phyloP scores from a whole-genome alignment of 2,797 vertebrate species.

The Enteromius viviparus region DNA sequence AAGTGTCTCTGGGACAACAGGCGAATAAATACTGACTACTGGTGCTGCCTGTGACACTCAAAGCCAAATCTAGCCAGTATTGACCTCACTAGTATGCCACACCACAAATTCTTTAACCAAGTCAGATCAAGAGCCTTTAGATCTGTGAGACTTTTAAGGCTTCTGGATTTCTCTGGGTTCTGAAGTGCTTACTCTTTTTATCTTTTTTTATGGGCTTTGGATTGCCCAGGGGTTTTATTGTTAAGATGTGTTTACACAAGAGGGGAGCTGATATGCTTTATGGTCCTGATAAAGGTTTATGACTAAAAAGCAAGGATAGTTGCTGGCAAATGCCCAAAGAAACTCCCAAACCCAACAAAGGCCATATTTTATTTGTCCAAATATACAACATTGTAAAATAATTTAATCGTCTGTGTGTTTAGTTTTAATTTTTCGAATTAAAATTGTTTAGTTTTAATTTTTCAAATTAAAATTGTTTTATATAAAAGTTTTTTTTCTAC shows the following conservation, averaged over 20 bases:
- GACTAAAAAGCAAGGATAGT: constrained; percentile 43
- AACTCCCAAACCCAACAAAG: neutral
- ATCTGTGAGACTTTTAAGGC: constrained; percentile 31
- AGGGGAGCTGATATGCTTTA: constrained; percentile 53
- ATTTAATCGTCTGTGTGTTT: neutral
- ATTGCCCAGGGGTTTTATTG: constrained; percentile 47
- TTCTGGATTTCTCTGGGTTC: constrained; percentile 40
- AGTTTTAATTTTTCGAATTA: no score
- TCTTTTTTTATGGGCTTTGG: constrained; percentile 51
- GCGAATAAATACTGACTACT: neutral
- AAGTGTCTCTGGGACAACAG: constrained; percentile 37
- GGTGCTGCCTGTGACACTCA: constrained; percentile 24
- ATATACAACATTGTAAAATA: neutral
- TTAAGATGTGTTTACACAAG: constrained; percentile 57
- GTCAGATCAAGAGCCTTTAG: constrained; percentile 30
- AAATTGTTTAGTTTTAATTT: neutral
- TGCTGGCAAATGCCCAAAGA: neutral
- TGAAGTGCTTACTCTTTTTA: constrained; percentile 29
- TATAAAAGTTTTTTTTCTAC: neutral
- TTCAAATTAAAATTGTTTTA: no score
- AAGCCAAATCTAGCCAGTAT: constrained; percentile 27
- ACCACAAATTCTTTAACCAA: constrained; percentile 38
- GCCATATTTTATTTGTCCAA: neutral
- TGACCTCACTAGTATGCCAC: constrained; percentile 28
- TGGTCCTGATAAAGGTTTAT: constrained; percentile 60